Base-by-base conservation (phyloP, 2,797 vertebrate genomes). In the Smutsia gigantea region DNA sequence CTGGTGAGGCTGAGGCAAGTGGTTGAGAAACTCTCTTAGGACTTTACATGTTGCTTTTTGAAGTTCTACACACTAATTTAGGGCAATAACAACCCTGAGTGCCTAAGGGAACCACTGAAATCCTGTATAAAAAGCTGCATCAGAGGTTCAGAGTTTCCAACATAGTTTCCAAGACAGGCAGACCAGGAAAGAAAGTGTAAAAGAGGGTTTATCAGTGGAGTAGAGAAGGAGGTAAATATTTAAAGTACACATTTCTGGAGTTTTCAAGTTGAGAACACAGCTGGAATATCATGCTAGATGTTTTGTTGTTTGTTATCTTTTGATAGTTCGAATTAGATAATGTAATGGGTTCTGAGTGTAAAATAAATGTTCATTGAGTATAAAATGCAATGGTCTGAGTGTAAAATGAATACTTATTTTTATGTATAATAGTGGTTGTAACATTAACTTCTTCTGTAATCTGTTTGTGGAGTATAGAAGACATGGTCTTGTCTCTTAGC, bases 401-500 rank as follows among this genome's bases (percentile, higher is more conserved):
- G 5, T 25, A 78, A 95, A 29, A 55, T 57, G 21, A 84, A 29
- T 68, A 12, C 11, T 69, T 63, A 12, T 34, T 37, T 87, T 57
- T 31, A 19, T 34, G 27, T 37, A 17, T 13, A 0, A 17, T 13
- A 34, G 7, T 64, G 25, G 71, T 46, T 92, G 15, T 59, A 37
- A 23, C 5, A 57, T 79, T n/a, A 64, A 85, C n/a, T 10, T 37
- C 13, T 82, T n/a, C 17, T 19, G 78, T 34, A 49, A 59, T 46
- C 6, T 64, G 21, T 7, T 18, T 4, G 5, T 7, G 17, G 4
- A 75, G 7, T 13, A 4, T 21, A 29, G 10, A 53, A 83, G 1
- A 4, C 53, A 21, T 0, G 0, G 27, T 88, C 15, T 39, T 51
- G 0, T 0, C 25, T 72, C 29, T 3, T 46, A n/a, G 23, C 21